Conservation (phyloP, 2,797 vertebrate species). For the Sebastes dallii region DNA sequence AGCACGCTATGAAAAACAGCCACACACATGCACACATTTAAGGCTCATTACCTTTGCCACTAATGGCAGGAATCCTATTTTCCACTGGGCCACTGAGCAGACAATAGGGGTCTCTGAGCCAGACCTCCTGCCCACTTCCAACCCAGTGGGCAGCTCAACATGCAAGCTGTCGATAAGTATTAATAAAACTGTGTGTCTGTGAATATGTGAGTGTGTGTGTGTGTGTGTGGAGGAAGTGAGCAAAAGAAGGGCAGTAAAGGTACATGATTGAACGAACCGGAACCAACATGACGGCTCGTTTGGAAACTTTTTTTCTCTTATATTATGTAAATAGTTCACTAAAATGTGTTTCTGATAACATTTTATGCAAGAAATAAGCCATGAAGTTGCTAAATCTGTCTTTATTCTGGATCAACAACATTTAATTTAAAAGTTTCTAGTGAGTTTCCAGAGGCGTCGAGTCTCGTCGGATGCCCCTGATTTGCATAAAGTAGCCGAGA, state of each 20-base stretch:
- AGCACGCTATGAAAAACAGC: slow-evolving; percentile 9
- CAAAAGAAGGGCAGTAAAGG: not conserved
- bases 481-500: too few species aligned
- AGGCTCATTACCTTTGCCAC: slow-evolving; percentile 50
- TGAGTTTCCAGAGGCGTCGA: too few species aligned
- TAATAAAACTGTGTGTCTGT: not conserved
- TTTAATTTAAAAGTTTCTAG: too few species aligned
- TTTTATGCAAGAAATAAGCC: too few species aligned
- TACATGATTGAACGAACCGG: too few species aligned
- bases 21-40: not conserved
- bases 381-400: too few species aligned
- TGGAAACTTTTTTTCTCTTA: too few species aligned
- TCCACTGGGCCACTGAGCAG: slow-evolving; percentile 38
- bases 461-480: too few species aligned
- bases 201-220: not conserved
- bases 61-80: slow-evolving; percentile 52
- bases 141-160: slow-evolving; percentile 43
- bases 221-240: not conserved
- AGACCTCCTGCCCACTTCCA: slow-evolving; percentile 58
- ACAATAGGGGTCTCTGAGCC: slow-evolving; percentile 56
- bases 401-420: too few species aligned
- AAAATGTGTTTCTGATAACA: too few species aligned
- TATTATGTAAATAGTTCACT: too few species aligned
- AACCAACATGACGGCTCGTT: too few species aligned
- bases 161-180: slow-evolving; percentile 8